Evolutionary conservation across 2,888 invertebrate genomes (phyloP).

Genomic region (Eupithecia dodoneata): DNA sequence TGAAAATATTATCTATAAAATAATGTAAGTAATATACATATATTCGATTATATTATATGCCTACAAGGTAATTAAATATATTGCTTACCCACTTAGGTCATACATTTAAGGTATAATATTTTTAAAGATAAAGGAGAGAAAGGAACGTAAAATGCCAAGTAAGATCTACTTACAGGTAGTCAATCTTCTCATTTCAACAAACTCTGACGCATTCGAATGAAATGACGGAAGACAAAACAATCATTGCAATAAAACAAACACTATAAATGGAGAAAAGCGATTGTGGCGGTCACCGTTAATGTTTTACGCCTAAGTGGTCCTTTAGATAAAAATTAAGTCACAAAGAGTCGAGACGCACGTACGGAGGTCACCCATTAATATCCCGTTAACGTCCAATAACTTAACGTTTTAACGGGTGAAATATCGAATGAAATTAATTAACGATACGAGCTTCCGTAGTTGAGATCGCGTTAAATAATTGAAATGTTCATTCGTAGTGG

Average conservation of each 20-base stretch:
- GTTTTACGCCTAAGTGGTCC: constrained; percentile 55
- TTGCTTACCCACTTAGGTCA: too few relatives aligned
- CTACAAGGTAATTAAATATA: too few relatives aligned
- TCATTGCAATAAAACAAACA: constrained; percentile 59
- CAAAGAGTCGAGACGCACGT: constrained; percentile 53
- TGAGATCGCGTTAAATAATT: constrained; percentile 50
- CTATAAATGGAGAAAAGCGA: constrained; percentile 64
- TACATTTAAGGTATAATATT: too few relatives aligned
- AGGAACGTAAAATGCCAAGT: constrained; percentile 9
- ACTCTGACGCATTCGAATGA: constrained; percentile 52
- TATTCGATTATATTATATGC: too few relatives aligned
- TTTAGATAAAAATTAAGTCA: constrained; percentile 62
- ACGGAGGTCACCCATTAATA: constrained; percentile 72
- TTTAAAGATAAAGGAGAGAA: background rate
- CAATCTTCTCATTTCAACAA: constrained; percentile 54
- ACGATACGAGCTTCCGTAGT: constrained; percentile 60
- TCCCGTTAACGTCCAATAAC: constrained; percentile 65
- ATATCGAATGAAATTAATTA: constrained; percentile 70
- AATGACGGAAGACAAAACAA: constrained; percentile 59
- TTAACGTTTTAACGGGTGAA: constrained; percentile 68
- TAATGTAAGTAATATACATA: too few relatives aligned
- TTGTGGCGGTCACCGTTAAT: constrained; percentile 54
- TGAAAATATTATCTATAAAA: too few relatives aligned
- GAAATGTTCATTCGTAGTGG: constrained; percentile 54
- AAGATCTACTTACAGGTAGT: constrained; percentile 37